A percentile compares a stretch with the other conserved stretches of the same genome.
Conservation (phyloP, 2,113 vertebrate genomes). For the Atlantisia rogersi region DNA sequence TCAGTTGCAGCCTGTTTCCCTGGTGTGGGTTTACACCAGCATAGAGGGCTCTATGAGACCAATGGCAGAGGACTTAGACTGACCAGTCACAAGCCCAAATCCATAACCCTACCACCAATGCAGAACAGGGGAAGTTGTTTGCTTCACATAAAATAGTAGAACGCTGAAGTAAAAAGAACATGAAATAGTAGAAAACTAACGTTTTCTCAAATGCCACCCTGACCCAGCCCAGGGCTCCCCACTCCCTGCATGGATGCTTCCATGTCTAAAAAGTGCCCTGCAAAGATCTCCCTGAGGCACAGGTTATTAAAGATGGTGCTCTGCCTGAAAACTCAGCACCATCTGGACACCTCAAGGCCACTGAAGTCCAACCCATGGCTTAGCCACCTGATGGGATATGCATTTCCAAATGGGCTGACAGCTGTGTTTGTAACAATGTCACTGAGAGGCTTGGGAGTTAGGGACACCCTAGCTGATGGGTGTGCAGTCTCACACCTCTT, state of each 20-base stretch:
- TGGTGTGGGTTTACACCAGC: fast-evolving
- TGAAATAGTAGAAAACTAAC: background rate
- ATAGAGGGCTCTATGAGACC: fast-evolving
- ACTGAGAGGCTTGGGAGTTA: background rate
- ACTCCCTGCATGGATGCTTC: background rate
- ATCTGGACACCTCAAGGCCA: background rate
- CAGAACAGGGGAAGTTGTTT: background rate
- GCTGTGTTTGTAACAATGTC: background rate
- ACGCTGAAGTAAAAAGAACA: background rate
- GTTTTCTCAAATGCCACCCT: background rate
- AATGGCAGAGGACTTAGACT: background rate
- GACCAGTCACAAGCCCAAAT: fast-evolving
- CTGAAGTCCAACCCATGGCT: background rate
- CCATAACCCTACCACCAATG: fast-evolving
- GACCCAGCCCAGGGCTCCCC: background rate
- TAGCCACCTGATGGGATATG: background rate
- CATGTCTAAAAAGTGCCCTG: background rate
- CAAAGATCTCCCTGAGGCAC: background rate
- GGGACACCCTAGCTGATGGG: background rate
- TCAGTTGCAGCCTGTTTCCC: background rate
- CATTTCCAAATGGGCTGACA: background rate
- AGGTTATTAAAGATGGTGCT: background rate
- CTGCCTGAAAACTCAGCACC: fast-evolving
- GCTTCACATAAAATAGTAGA: background rate
- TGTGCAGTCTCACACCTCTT: background rate